phyloP scores from a whole-genome alignment of 2,888 invertebrate genomes.

The Asteroscopus sphinx region DNA sequence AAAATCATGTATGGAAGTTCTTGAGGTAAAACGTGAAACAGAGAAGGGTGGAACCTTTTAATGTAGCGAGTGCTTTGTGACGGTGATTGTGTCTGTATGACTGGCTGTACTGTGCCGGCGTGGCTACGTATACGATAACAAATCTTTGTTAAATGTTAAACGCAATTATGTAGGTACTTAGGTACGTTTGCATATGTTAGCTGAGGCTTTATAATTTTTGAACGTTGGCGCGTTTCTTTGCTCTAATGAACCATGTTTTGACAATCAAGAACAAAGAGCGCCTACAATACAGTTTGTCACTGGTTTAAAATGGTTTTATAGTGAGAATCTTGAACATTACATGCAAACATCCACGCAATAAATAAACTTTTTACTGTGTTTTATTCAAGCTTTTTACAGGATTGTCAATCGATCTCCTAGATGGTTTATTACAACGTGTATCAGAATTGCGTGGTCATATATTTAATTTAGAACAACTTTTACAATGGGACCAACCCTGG shows the following conservation, averaged over 20 bases:
- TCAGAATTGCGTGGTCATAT: no score
- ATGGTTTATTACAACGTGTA: no score
- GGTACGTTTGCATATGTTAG: conserved; percentile 19
- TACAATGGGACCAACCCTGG: no score
- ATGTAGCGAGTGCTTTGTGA: conserved; percentile 71
- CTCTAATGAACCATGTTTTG: conserved; percentile 5
- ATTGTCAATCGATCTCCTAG: no score
- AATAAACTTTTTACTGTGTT: no score
- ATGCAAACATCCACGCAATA: no score
- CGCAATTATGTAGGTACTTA: conserved; percentile 25
- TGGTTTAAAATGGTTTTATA: no score
- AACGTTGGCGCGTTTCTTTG: conserved; percentile 19
- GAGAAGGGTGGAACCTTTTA: conserved; percentile 73
- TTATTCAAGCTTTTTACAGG: no score
- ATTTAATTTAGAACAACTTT: no score
- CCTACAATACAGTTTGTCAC: no score
- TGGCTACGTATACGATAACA: conserved; percentile 27
- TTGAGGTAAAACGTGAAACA: conserved; percentile 82
- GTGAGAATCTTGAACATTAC: no score
- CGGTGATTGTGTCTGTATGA: conserved; percentile 66
- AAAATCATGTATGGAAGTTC: conserved; percentile 86
- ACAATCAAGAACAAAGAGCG: not conserved
- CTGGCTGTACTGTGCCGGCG: conserved; percentile 30
- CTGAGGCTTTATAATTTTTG: conserved; percentile 16
- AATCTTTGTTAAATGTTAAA: conserved; percentile 48